Base-by-base conservation (phyloP, 92 coral and sea anemone species). In the Porites evermanni region DNA sequence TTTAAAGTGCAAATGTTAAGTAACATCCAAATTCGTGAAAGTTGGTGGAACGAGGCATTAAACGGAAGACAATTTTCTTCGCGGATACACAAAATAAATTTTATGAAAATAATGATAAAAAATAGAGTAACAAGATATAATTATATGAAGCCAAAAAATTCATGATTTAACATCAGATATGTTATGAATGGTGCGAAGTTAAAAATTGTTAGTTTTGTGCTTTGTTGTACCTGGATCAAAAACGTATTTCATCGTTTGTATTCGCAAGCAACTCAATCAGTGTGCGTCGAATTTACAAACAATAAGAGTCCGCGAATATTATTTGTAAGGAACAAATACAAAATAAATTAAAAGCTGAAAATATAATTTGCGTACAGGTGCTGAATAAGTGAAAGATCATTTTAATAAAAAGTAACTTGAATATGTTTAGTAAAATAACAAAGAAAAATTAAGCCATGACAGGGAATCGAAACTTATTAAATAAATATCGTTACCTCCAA, bases 301-400 rank as follows among this genome's bases (percentile, higher is more conserved):
- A 26, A 53, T 58, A 32, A 10, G 74, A 54, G 58, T 67, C 70
- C 20, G 67, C 59, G 78, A 64, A 56, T 58, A 29, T 56, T 29
- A 70, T 81, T 81, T 71, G 78, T 32, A 71, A 7, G 60, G 56
- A 18, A 16, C 77, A 80, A 70, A 71, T 59, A 81, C 23, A 71
- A 70, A 56, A 29, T 70, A 81, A 70, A 70, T 70, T 81, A 58
- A 70, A 69, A 81, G 59, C 69, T 58, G 6, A n/a, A 56, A 81
- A 26, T 20, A 63, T 50, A 26, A 32, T 29, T 7, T 20, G 64
- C 8, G 68, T 26, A 59, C 86, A 81, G 86, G 66, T 81, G 78
- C 3, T 8, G 6, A 17, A 29, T n/a, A 71, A 13, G 20, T 56
- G 2, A 70, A 18, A 13, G 9, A 12, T 74, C 8, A 52, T 63